phyloP scores from a whole-genome alignment of 1,140 invertebrate species.

The Diachasmimorpha longicaudata region DNA sequence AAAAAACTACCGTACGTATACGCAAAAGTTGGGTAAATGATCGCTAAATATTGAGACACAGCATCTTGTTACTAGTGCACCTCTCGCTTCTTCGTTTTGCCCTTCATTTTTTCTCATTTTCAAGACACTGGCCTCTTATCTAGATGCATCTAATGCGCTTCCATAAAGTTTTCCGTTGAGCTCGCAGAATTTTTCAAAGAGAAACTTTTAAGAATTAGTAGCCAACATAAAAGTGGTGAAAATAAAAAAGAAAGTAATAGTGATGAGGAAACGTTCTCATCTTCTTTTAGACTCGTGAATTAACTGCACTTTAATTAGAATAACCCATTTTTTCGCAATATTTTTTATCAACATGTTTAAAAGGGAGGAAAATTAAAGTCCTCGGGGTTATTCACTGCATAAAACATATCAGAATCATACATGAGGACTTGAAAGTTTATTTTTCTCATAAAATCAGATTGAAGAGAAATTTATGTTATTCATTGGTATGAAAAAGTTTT shows the following conservation, averaged over 20 bases:
- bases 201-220: background rate
- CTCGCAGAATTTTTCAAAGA: background rate
- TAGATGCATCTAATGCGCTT: conserved; percentile 2
- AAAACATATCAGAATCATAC: background rate
- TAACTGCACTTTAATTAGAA: background rate
- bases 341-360: background rate
- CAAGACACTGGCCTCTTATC: background rate
- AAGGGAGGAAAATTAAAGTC: background rate
- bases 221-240: background rate
- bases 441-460: background rate
- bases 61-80: background rate
- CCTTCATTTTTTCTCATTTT: background rate
- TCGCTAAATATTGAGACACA: conserved; percentile 40
- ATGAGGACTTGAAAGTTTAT: background rate
- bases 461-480: background rate
- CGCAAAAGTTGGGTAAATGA: conserved; percentile 39
- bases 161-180: background rate
- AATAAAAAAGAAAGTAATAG: background rate
- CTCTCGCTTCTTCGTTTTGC: conserved; percentile 16
- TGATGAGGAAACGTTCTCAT: background rate
- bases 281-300: background rate
- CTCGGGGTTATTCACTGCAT: background rate
- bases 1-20: conserved; percentile 5
- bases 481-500: background rate
- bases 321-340: background rate